phyloP scores from a whole-genome alignment of 2,113 vertebrate species.

The Elanus axillaris region DNA sequence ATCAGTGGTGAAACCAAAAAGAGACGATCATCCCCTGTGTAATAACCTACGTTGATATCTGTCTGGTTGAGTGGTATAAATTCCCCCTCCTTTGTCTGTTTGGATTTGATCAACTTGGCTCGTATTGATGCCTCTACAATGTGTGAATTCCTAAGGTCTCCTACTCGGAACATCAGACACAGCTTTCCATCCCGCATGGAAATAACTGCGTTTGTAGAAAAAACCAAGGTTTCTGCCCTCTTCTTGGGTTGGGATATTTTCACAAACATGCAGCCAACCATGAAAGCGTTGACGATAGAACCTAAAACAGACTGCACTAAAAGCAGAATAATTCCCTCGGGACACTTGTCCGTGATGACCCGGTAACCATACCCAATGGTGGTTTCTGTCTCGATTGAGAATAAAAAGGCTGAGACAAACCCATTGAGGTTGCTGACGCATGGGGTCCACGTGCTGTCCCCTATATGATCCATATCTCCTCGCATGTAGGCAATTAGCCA shows the following conservation, averaged over 20 bases:
- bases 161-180: conserved; percentile 98
- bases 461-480: conserved; percentile 93
- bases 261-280: conserved; percentile 99
- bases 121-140: conserved; percentile 98
- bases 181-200: conserved; percentile 94
- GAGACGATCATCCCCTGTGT: conserved; percentile 95
- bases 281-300: conserved; percentile 98
- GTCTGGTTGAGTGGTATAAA: conserved; percentile 99
- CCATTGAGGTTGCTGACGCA: conserved; percentile 97
- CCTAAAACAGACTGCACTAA: conserved; percentile 96
- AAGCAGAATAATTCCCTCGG: conserved; percentile 93
- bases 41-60: conserved; percentile 97
- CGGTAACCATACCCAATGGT: conserved; percentile 98
- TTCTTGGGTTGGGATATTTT: conserved; percentile 99
- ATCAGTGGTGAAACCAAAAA: conserved; percentile 98
- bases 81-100: conserved; percentile 98
- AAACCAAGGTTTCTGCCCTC: conserved; percentile 96
- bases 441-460: conserved; percentile 90
- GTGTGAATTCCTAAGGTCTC: conserved; percentile 98
- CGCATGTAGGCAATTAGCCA: conserved; percentile 97
- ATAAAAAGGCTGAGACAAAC: conserved; percentile 97
- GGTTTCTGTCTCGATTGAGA: conserved; percentile 98
- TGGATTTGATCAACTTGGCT: conserved; percentile 98
- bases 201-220: conserved; percentile 96
- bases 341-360: conserved; percentile 98